A percentile compares a stretch with the other conserved stretches of the same genome.
These are phyloP conservation scores for Bombus sylvicola DNA, from an alignment of 1,140 invertebrate genomes.

Conservation along the genomic window DNA sequence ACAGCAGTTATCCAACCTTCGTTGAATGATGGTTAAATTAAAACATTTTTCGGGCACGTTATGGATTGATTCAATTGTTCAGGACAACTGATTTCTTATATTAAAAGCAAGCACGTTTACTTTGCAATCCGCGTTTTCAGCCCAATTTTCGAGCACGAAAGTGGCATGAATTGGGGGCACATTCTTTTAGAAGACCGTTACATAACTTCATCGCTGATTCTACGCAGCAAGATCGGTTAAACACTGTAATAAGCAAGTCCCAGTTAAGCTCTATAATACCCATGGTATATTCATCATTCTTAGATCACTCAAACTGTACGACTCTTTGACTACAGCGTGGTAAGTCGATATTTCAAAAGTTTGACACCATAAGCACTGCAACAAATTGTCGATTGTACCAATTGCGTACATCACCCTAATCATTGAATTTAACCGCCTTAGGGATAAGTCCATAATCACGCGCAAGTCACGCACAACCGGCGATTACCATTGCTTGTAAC, in stretches of 20 bases:
- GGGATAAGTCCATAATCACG: neutral
- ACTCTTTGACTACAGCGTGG: neutral
- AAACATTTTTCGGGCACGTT: neutral
- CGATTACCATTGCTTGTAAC: neutral
- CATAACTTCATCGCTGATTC: neutral
- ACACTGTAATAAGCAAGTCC: constrained; percentile 1
- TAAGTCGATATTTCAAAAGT: neutral
- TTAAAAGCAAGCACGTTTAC: neutral
- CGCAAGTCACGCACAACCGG: neutral
- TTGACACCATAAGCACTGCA: neutral
- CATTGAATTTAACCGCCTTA: neutral
- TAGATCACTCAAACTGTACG: neutral
- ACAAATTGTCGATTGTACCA: neutral
- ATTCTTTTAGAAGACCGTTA: constrained; percentile 3
- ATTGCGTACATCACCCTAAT: neutral
- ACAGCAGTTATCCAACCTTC: no score
- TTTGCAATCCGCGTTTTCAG: neutral
- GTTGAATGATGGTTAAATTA: no score
- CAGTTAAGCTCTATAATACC: neutral
- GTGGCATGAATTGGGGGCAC: neutral
- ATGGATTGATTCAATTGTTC: neutral
- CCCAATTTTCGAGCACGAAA: neutral
- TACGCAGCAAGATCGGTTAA: neutral
- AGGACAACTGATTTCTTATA: neutral
- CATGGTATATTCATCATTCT: neutral